These are phyloP conservation scores for Ailuropoda melanoleuca DNA, from an alignment of 2,113 vertebrate species.

Conservation along the genomic window DNA sequence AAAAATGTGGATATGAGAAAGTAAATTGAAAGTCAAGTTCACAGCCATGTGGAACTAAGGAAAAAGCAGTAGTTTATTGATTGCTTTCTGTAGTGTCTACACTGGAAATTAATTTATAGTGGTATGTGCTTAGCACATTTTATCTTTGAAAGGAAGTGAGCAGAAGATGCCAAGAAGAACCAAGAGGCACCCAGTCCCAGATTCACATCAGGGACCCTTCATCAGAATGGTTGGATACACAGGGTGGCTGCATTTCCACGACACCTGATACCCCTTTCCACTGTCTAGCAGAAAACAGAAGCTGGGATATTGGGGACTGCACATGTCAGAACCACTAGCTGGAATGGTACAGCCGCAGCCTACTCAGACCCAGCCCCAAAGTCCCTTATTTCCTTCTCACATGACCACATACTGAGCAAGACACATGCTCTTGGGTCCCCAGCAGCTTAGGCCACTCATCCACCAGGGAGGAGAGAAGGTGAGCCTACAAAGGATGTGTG, in stretches of 20 bases:
- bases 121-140: constrained; percentile 61
- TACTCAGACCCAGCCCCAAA: not conserved
- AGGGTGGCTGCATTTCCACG: not conserved
- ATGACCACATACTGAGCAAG: not conserved
- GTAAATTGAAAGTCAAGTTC: constrained; percentile 72
- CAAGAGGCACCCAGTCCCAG: not conserved
- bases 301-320: not conserved
- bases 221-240: constrained; percentile 58
- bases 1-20: constrained; percentile 54
- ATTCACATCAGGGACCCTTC: constrained; percentile 71
- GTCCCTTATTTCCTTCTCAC: not conserved
- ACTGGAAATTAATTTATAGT: constrained; percentile 72
- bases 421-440: not conserved
- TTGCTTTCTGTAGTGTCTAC: not conserved
- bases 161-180: constrained; percentile 53
- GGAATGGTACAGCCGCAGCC: not conserved
- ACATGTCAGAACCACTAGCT: not conserved
- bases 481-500: not conserved
- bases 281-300: not conserved
- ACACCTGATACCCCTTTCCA: constrained; percentile 66
- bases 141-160: constrained; percentile 62
- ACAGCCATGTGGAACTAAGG: constrained; percentile 63
- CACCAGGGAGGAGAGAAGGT: not conserved
- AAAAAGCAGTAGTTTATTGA: constrained; percentile 49
- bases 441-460: not conserved